Evolutionary conservation across 2,113 vertebrate species (phyloP).

Genomic region (Hippotragus niger): DNA sequence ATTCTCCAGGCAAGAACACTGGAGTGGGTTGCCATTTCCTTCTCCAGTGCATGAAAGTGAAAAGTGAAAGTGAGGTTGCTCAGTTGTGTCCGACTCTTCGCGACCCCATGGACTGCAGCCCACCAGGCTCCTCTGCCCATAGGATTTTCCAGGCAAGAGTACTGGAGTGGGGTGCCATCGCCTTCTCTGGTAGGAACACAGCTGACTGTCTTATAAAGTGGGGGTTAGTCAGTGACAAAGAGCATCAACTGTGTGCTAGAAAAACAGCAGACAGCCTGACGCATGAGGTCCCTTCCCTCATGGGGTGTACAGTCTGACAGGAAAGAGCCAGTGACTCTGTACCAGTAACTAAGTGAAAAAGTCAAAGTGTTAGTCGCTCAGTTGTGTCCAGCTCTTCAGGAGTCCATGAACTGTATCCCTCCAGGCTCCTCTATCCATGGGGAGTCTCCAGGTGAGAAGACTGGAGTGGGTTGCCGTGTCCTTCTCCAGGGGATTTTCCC

Average conservation of each 20-base stretch:
- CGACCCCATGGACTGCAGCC: no score
- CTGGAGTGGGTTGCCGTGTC: not conserved
- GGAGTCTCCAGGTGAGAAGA: not conserved
- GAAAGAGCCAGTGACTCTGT: not conserved
- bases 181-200: not conserved
- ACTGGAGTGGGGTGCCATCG: no score
- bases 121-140: no score
- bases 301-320: not conserved
- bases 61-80: no score
- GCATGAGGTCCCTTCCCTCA: not conserved
- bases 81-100: accelerated
- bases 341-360: not conserved
- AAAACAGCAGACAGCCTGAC: not conserved
- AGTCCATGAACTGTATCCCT: not conserved
- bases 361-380: not conserved
- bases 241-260: not conserved
- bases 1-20: no score
- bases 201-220: not conserved
- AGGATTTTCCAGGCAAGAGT: no score
- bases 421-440: not conserved
- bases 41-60: no score
- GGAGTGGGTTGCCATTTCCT: no score
- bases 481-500: not conserved
- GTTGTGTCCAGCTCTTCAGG: not conserved
- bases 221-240: not conserved